Conservation (phyloP, 2,888 invertebrate genomes). For the Euzophera pinguis region DNA sequence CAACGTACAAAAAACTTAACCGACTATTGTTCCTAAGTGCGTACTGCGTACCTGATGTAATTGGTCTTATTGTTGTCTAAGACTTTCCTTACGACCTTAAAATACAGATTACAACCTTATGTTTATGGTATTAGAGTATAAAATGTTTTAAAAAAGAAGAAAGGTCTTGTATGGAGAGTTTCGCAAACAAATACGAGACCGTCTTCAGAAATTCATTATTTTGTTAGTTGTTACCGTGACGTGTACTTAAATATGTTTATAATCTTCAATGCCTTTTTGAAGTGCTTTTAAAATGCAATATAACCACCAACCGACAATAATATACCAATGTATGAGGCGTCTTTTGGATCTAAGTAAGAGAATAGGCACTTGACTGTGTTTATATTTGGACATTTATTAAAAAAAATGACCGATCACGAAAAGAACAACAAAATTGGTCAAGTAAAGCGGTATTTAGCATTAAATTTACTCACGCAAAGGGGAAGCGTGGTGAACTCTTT, state of each 20-base stretch:
- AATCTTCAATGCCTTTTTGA: background rate
- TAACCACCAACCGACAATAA: too few relatives aligned
- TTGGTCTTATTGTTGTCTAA: slow-evolving; percentile 25
- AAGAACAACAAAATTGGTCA: too few relatives aligned
- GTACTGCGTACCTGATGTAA: slow-evolving; percentile 38
- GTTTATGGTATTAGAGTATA: background rate
- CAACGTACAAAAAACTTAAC: background rate
- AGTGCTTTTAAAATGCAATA: background rate
- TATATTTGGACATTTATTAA: too few relatives aligned
- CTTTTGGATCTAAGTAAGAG: too few relatives aligned
- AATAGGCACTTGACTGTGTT: too few relatives aligned
- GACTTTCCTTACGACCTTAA: background rate
- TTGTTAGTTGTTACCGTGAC: background rate
- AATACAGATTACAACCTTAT: background rate
- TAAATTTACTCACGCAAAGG: too few relatives aligned
- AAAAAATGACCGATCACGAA: too few relatives aligned
- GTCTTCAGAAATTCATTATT: slow-evolving; percentile 8
- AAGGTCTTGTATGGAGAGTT: background rate
- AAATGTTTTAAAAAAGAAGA: background rate
- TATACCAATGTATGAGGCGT: too few relatives aligned
- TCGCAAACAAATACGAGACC: slow-evolving; percentile 2
- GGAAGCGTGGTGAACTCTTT: too few relatives aligned
- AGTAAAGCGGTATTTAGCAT: too few relatives aligned
- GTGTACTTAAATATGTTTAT: background rate
- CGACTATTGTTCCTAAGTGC: slow-evolving; percentile 23